These are phyloP conservation scores for Rhinophrynus dorsalis DNA, from an alignment of 2,797 vertebrate genomes.

Conservation along the genomic window DNA sequence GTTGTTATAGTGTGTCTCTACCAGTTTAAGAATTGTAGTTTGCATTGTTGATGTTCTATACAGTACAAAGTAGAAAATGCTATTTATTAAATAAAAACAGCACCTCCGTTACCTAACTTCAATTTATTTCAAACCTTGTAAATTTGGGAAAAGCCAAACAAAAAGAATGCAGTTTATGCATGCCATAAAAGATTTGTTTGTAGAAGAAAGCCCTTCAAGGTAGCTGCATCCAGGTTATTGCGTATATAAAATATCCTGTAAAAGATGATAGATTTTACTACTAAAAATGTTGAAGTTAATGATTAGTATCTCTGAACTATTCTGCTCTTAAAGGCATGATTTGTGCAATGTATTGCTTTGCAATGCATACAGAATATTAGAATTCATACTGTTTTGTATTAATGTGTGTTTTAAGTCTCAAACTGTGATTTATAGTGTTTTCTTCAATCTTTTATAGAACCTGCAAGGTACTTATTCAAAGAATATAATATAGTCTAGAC, in stretches of 20 bases:
- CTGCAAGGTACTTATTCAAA: conserved; percentile 33
- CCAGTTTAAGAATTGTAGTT: too few species aligned
- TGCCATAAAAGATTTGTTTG: conserved; percentile 42
- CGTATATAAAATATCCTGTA: conserved; percentile 24
- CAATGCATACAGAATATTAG: conserved; percentile 29
- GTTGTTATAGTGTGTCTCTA: too few species aligned
- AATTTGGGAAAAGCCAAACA: conserved; percentile 16
- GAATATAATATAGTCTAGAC: conserved; percentile 13
- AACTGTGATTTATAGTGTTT: conserved; percentile 38
- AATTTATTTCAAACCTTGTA: conserved; percentile 13
- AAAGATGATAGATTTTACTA: conserved; percentile 45
- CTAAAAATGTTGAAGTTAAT: conserved; percentile 43
- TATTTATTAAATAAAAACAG: neutral
- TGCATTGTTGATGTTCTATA: too few species aligned
- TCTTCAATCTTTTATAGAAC: conserved; percentile 41
- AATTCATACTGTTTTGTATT: conserved; percentile 18
- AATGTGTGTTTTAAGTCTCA: conserved; percentile 25
- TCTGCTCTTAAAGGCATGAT: conserved; percentile 46
- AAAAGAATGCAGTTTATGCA: conserved; percentile 33
- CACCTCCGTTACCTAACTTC: neutral
- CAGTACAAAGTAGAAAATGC: too few species aligned
- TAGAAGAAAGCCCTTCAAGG: conserved; percentile 22
- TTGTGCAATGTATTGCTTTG: conserved; percentile 41
- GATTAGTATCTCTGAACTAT: conserved; percentile 38
- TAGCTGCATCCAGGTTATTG: conserved; percentile 42